Conservation (phyloP, 2,113 vertebrate genomes). For the Larimichthys polyactis region DNA sequence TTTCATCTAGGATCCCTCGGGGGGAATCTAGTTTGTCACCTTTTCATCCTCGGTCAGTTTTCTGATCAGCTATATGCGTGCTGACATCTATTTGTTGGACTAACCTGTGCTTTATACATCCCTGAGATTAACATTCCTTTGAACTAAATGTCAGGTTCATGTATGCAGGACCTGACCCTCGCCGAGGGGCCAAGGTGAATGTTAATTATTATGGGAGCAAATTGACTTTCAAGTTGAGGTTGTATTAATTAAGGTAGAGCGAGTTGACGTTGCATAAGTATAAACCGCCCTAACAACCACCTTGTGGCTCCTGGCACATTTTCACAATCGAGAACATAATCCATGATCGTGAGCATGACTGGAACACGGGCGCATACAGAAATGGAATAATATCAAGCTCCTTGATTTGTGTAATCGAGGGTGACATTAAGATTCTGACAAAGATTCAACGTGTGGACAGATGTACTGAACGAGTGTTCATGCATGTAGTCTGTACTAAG, state of each 20-base stretch:
- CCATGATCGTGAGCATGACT: background rate
- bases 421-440: background rate
- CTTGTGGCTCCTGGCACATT: background rate
- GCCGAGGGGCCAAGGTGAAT: slow-evolving; percentile 65
- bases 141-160: slow-evolving; percentile 72
- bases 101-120: slow-evolving; percentile 47
- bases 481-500: background rate
- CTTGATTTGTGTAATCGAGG: slow-evolving; percentile 9
- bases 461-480: background rate
- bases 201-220: slow-evolving; percentile 68
- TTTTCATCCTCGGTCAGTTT: slow-evolving; percentile 44
- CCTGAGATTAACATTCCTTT: slow-evolving; percentile 69
- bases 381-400: background rate
- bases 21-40: slow-evolving; percentile 50
- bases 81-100: slow-evolving; percentile 37
- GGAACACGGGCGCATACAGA: background rate
- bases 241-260: slow-evolving; percentile 60
- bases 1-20: slow-evolving; percentile 12
- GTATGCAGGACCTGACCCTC: slow-evolving; percentile 17
- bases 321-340: slow-evolving; percentile 8
- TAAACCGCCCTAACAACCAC: slow-evolving; percentile 6
- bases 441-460: background rate
- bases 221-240: slow-evolving; percentile 70
- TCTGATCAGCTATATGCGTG: slow-evolving; percentile 32
- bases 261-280: slow-evolving; percentile 37